A percentile compares a stretch with the other conserved stretches of the same genome.
Evolutionary conservation across 2,797 vertebrate genomes (phyloP).

Genomic region (Decapterus maruadsi): DNA sequence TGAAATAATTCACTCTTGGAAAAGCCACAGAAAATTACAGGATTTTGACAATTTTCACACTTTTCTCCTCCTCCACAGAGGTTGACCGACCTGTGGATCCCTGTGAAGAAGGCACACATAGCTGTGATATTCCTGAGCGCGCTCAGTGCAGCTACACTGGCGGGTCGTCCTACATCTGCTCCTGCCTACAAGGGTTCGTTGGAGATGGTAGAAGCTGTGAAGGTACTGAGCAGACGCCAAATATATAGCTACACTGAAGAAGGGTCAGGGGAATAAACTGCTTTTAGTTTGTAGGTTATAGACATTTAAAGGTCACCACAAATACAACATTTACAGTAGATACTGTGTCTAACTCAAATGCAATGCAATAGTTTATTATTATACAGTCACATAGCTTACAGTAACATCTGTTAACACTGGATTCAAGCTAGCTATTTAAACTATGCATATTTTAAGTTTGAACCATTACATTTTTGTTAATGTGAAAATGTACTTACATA

Average conservation of each 20-base stretch:
- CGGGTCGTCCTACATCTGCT: constrained; percentile 89
- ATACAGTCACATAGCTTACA: neutral
- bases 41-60: neutral
- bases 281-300: constrained; percentile 6
- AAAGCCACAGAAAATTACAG: neutral
- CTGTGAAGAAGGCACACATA: constrained; percentile 89
- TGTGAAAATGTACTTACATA: too few relatives aligned
- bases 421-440: too few relatives aligned
- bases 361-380: neutral
- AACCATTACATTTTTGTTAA: neutral
- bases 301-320: neutral
- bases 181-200: constrained; percentile 90
- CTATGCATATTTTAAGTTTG: neutral
- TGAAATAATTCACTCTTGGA: neutral
- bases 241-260: neutral
- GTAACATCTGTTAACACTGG: too few relatives aligned
- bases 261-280: neutral
- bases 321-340: neutral
- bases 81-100: constrained; percentile 86
- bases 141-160: constrained; percentile 91
- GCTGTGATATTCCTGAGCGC: constrained; percentile 91
- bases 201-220: constrained; percentile 91
- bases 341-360: neutral
- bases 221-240: constrained; percentile 82
- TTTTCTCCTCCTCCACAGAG: constrained; percentile 54